A percentile compares a stretch with the other conserved stretches of the same genome.
These are phyloP conservation scores for Rhagoletis pomonella DNA, from an alignment of 1,140 invertebrate genomes.

Conservation along the genomic window DNA sequence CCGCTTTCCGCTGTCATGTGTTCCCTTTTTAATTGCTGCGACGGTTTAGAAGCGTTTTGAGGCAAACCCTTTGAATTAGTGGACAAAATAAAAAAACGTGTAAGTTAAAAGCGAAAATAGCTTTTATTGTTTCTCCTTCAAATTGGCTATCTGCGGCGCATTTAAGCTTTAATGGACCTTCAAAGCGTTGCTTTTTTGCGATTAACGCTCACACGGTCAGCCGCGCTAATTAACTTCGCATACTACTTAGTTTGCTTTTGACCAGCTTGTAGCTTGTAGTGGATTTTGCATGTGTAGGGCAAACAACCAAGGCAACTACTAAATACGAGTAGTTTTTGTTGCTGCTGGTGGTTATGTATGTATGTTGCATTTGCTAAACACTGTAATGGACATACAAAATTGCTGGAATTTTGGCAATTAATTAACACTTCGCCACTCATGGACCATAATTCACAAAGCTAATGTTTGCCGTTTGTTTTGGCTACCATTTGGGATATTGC, in stretches of 20 bases:
- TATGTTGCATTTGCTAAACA: background rate
- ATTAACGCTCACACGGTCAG: background rate
- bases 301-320: background rate
- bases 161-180: constrained; percentile 1
- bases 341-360: background rate
- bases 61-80: background rate
- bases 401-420: background rate
- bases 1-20: background rate
- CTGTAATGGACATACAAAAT: background rate
- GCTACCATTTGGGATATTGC: too few species aligned
- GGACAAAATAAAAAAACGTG: background rate
- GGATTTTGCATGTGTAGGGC: background rate
- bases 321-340: constrained; percentile 1
- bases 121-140: background rate
- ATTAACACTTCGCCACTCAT: background rate
- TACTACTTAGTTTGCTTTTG: background rate
- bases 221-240: background rate
- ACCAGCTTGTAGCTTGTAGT: background rate
- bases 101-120: background rate
- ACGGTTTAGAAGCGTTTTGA: too few species aligned
- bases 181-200: background rate
- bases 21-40: background rate
- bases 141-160: background rate
- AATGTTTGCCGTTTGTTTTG: background rate
- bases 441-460: background rate